Conservation (phyloP, 2,113 vertebrate genomes). For the Lepisosteus osseus region DNA sequence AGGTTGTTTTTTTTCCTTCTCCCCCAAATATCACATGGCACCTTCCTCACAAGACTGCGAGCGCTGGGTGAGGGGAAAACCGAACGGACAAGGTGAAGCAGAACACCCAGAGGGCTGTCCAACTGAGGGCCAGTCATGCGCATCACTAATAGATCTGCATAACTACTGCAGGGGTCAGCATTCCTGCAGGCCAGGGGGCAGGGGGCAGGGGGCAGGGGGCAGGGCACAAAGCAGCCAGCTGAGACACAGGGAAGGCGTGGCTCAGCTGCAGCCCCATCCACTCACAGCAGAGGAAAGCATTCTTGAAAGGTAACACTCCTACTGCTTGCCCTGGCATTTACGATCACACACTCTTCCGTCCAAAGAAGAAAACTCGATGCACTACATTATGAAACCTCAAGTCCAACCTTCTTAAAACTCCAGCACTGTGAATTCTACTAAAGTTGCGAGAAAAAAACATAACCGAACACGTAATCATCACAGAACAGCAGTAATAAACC, state of each 20-base stretch:
- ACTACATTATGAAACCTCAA: no score
- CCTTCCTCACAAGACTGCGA: background rate
- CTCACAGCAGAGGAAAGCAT: no score
- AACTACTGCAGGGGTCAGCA: constrained; percentile 16
- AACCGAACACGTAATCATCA: no score
- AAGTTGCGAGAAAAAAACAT: no score
- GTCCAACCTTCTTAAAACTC: no score
- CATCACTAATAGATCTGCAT: constrained; percentile 24
- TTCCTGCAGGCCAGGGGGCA: background rate
- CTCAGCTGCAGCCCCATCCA: background rate
- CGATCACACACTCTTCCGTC: no score
- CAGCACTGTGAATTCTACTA: no score
- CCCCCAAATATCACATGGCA: constrained; percentile 4
- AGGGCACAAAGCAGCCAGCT: background rate
- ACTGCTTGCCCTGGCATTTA: no score
- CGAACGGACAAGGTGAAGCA: constrained; percentile 19
- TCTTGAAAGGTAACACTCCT: no score
- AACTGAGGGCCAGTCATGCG: constrained; percentile 21
- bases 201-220: background rate
- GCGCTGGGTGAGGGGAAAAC: background rate
- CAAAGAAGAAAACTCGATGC: no score
- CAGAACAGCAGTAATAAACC: no score
- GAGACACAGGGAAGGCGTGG: background rate
- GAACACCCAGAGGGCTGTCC: constrained; percentile 2
- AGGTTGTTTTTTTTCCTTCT: constrained; percentile 11